phyloP scores from a whole-genome alignment of 1,140 invertebrate species.

The Drosophila bipectinata region DNA sequence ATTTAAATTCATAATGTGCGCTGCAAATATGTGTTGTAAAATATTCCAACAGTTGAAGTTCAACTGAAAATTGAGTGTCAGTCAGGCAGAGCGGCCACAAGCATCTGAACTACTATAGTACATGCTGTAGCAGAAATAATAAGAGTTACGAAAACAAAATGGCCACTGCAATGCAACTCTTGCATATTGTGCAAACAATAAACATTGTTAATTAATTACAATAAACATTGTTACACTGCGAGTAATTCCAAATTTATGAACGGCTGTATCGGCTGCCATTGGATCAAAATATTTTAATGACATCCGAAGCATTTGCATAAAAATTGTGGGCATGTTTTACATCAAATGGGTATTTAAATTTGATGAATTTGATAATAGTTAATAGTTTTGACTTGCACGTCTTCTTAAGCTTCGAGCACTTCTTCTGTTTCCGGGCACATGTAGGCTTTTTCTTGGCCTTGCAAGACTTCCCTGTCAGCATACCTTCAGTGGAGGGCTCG shows the following conservation, averaged over 20 bases:
- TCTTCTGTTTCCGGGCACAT: neutral
- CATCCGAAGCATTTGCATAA: too few relatives aligned
- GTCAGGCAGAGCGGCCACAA: slow-evolving; percentile 36
- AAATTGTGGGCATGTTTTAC: too few relatives aligned
- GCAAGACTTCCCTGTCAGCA: neutral
- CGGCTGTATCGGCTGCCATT: neutral
- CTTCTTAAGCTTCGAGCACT: neutral
- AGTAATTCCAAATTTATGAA: slow-evolving; percentile 2
- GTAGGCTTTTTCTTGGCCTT: neutral
- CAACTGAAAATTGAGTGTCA: slow-evolving; percentile 51
- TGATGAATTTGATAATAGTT: too few relatives aligned
- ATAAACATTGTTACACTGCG: neutral
- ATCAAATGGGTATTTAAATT: neutral
- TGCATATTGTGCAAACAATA: slow-evolving; percentile 57
- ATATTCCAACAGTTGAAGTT: slow-evolving; percentile 43
- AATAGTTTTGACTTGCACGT: too few relatives aligned
- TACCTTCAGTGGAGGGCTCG: too few relatives aligned
- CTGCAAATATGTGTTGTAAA: slow-evolving; percentile 49
- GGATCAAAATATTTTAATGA: too few relatives aligned
- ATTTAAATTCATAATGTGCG: slow-evolving; percentile 60
- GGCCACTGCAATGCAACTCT: slow-evolving; percentile 27
- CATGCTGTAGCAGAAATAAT: slow-evolving; percentile 12
- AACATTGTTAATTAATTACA: slow-evolving; percentile 60
- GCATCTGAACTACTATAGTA: slow-evolving; percentile 5
- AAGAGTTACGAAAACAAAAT: slow-evolving; percentile 24